Evolutionary conservation across 1,140 invertebrate genomes (phyloP).

Genomic region (Zaprionus ghesquierei): DNA sequence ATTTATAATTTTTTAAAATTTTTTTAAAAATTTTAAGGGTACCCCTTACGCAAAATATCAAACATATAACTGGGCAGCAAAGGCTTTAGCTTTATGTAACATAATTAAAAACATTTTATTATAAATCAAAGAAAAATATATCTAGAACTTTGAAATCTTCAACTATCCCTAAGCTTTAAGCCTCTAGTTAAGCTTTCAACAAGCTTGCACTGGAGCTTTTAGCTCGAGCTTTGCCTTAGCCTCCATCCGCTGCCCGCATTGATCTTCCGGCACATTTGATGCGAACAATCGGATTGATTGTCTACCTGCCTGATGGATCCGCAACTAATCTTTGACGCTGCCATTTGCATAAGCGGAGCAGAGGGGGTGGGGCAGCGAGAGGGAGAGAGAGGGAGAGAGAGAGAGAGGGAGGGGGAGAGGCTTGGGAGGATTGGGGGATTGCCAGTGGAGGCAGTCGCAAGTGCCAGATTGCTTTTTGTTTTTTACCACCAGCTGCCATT

Average conservation of each 20-base stretch:
- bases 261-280: conserved; percentile 33
- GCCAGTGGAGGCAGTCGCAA: conserved; percentile 27
- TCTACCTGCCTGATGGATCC: not conserved
- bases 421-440: not conserved
- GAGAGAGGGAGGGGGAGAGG: not conserved
- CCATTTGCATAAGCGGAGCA: not conserved
- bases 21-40: no score
- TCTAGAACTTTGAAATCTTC: no score
- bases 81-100: no score
- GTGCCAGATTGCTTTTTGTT: conserved; percentile 55
- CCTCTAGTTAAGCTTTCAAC: no score
- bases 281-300: conserved; percentile 30
- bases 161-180: no score
- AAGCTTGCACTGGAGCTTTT: no score
- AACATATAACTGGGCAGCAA: no score
- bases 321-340: conserved; percentile 16
- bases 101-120: no score
- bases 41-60: no score
- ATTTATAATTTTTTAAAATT: no score
- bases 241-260: not conserved
- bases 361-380: not conserved
- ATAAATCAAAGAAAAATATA: no score
- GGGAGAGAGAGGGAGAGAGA: not conserved
- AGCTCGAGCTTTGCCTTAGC: no score
- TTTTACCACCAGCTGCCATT: conserved; percentile 7